Base-by-base conservation (phyloP, 53 echinoderm and acorn worm species). In the Mesocentrotus franciscanus region DNA sequence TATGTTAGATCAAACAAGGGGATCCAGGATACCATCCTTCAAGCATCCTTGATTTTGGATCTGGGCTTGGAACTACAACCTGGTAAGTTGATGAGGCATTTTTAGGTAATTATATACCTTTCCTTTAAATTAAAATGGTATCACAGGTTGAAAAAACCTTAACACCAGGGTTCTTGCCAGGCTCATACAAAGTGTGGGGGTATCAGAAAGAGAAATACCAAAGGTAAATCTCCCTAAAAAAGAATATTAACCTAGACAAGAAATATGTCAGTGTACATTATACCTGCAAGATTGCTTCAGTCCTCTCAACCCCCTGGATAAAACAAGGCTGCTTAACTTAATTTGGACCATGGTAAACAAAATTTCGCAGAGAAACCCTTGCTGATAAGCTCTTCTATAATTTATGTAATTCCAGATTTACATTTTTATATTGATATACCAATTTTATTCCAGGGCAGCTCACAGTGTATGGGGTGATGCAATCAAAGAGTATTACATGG, bases 41-140 rank as follows among this genome's bases (percentile, higher is more conserved):
- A 76, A 91, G 81, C 56, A 32, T 98, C 58, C 90, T 98, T 39
- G 99, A 98, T 90, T 98, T 98, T 97, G 99, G 99, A 8, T 98
- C 99, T 57, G 99, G 99, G 59, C 76, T 98, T 35, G 97, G 99
- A 60, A 95, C 97, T 56, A 92, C 97, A 66, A 90, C 96, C 0
- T 98, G 99, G 99, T 98, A 78, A 95, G 96, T 85, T 8, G 33
- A 92, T 64, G 18, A 33, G 29, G 42, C 22, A 22, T 81, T 1
- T 1, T 49, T 4, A 49, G 49, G 49, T 49, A 49, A 49, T 49
- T 6, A 49, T 49, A 49, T 68, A 24, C 68, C 18, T 4, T 20
- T 68, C 10, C 68, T 68, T 8, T 9, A 2, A 68, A 24, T 26
- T 8, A 74, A 1, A 32, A 14, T 74, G 74, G 1, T 11, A 74